Percentiles rank a stretch among this genome's conserved stretches.
Conservation (phyloP, 2,113 vertebrate species). For the Brachionichthys hirsutus region DNA sequence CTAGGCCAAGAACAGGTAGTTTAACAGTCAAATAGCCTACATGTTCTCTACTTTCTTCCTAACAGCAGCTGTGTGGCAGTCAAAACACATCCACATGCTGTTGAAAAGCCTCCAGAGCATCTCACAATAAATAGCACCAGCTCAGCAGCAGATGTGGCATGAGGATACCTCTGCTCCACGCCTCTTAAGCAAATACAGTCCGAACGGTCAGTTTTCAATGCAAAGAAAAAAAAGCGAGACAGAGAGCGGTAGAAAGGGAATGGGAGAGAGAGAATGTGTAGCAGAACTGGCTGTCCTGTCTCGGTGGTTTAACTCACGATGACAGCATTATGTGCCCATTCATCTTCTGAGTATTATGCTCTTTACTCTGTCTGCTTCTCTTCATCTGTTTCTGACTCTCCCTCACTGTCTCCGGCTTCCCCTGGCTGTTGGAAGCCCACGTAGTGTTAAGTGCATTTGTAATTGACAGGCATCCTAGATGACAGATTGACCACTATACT, state of each 20-base stretch:
- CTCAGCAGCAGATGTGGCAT: slow-evolving; percentile 64
- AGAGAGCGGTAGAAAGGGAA: slow-evolving; percentile 1
- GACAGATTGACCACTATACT: slow-evolving; percentile 71
- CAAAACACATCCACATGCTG: slow-evolving; percentile 66
- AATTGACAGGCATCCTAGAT: slow-evolving; percentile 67
- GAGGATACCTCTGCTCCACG: slow-evolving; percentile 63
- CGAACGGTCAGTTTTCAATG: slow-evolving; percentile 39
- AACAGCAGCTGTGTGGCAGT: slow-evolving; percentile 63
- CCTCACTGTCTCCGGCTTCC: slow-evolving; percentile 42
- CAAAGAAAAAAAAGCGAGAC: slow-evolving; percentile 35
- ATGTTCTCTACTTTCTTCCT: slow-evolving; percentile 27
- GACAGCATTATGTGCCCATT: slow-evolving; percentile 74
- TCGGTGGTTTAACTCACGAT: slow-evolving; percentile 65
- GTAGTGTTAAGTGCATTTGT: slow-evolving; percentile 68
- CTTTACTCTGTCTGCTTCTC: slow-evolving; percentile 36
- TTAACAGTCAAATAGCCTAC: slow-evolving; percentile 22
- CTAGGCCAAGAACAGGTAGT: neutral
- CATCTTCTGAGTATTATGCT: slow-evolving; percentile 64
- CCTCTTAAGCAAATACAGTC: slow-evolving; percentile 66
- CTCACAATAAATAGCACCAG: slow-evolving; percentile 67
- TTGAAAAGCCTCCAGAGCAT: slow-evolving; percentile 62
- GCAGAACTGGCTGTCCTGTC: slow-evolving; percentile 51
- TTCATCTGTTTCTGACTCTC: slow-evolving; percentile 31
- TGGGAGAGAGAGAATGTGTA: slow-evolving; percentile 37
- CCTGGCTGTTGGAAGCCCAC: slow-evolving; percentile 41